Percentiles rank a stretch among this genome's conserved stretches.
These are phyloP conservation scores for Tarsius wallacei DNA, from an alignment of 2,797 vertebrate genomes.

Conservation along the genomic window DNA sequence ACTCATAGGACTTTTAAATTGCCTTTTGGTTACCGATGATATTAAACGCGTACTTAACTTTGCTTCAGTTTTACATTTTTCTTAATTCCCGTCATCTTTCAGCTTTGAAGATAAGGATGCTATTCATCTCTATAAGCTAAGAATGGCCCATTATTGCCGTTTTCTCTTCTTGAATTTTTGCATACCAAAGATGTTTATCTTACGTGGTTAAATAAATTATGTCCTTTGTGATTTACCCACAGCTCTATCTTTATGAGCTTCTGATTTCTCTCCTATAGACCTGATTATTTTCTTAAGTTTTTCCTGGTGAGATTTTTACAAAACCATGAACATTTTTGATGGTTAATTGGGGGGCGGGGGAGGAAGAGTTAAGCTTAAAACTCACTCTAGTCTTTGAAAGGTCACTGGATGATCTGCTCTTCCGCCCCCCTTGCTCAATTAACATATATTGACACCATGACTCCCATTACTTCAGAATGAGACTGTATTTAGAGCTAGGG, in stretches of 20 bases:
- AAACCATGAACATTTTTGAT: neutral
- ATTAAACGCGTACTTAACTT: neutral
- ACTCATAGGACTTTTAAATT: slow-evolving; percentile 11
- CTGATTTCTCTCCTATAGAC: neutral
- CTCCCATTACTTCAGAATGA: neutral
- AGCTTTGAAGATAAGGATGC: neutral
- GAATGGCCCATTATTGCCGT: neutral
- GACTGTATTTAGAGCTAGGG: neutral
- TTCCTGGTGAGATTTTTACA: neutral
- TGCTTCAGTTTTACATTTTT: neutral
- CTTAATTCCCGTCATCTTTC: slow-evolving; percentile 28
- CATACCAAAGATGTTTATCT: neutral
- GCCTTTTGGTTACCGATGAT: neutral
- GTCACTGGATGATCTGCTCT: neutral
- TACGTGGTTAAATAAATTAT: neutral
- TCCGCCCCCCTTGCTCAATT: neutral
- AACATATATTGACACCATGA: neutral
- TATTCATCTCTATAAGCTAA: neutral
- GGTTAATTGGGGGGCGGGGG: neutral
- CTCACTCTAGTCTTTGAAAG: neutral
- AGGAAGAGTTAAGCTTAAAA: neutral
- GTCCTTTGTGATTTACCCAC: neutral
- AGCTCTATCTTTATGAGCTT: neutral
- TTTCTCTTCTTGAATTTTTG: neutral
- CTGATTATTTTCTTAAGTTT: neutral